phyloP scores from a whole-genome alignment of 2,113 vertebrate species.

The Mohoua ochrocephala region DNA sequence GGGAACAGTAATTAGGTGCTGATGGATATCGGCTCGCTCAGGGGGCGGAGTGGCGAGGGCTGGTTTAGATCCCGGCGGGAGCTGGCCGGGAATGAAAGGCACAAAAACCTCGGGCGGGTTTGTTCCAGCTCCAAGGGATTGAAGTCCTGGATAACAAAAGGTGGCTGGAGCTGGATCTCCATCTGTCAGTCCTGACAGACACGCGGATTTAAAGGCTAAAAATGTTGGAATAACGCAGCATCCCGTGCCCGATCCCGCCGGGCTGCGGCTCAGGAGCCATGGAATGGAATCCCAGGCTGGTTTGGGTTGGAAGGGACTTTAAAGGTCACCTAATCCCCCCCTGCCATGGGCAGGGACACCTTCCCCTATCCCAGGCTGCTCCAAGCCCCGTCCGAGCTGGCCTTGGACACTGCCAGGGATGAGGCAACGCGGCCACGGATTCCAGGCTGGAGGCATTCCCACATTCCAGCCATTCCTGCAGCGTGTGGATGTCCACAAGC shows the following conservation, averaged over 20 bases:
- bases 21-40: not conserved
- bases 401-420: not conserved
- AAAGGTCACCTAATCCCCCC: not conserved
- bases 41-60: not conserved
- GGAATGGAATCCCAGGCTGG: not conserved
- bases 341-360: not conserved
- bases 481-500: not conserved
- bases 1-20: not conserved
- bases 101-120: not conserved
- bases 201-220: not conserved
- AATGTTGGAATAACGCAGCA: not conserved
- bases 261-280: not conserved
- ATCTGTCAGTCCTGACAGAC: not conserved
- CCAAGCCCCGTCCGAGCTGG: accelerated
- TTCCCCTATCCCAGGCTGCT: not conserved
- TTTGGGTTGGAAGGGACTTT: not conserved
- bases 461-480: not conserved
- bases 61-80: not conserved
- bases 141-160: not conserved
- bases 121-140: not conserved
- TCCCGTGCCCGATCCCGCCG: accelerated
- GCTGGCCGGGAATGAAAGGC: not conserved
- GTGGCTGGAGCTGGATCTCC: not conserved
- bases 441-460: not conserved
- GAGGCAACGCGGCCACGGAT: accelerated